Percentiles rank a stretch among this genome's conserved stretches.
Conservation (phyloP, 2,888 invertebrate genomes). For the Chaitophorus viminalis region DNA sequence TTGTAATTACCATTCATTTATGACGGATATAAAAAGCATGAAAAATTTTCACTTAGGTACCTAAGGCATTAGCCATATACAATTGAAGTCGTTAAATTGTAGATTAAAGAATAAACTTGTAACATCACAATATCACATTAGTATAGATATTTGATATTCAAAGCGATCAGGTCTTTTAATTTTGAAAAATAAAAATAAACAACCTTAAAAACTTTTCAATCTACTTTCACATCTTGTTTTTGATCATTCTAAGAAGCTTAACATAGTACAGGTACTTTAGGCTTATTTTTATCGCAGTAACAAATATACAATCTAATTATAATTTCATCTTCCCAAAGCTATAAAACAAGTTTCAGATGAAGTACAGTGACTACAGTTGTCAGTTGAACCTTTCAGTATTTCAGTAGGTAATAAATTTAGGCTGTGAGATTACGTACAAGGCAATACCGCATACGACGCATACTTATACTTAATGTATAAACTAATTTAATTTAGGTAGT, state of each 20-base stretch:
- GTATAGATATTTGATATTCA: background rate
- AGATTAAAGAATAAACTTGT: background rate
- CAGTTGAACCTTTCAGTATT: background rate
- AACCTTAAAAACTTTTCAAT: background rate
- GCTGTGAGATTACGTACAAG: background rate
- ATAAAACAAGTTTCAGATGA: background rate
- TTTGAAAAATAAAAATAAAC: background rate
- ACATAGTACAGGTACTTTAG: background rate
- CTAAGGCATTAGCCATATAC: too few relatives aligned
- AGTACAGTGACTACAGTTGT: background rate
- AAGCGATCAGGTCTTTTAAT: background rate
- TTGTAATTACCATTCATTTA: background rate
- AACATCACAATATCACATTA: background rate
- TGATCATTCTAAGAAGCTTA: background rate
- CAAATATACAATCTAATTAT: background rate
- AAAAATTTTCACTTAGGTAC: too few relatives aligned
- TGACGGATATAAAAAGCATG: background rate
- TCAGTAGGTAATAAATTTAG: background rate
- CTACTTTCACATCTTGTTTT: background rate
- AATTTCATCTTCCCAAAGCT: background rate
- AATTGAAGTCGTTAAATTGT: too few relatives aligned
- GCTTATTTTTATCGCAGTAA: background rate
- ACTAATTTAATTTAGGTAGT: background rate
- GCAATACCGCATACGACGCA: too few relatives aligned
- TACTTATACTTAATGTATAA: too few relatives aligned